phyloP scores from a whole-genome alignment of 2,888 invertebrate genomes.

The Nemurella pictetii region DNA sequence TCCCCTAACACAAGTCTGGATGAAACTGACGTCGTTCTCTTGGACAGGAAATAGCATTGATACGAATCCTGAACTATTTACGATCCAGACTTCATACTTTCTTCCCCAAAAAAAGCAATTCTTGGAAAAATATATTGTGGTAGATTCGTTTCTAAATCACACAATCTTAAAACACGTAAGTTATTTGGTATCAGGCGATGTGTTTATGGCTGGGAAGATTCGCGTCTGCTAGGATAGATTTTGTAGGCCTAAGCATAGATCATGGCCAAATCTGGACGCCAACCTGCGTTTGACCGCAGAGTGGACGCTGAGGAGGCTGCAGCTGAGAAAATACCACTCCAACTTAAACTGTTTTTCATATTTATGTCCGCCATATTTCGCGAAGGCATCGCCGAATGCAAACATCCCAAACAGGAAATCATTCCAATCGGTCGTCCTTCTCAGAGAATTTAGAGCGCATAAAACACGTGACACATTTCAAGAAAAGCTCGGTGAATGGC shows the following conservation, averaged over 20 bases:
- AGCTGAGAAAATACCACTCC: not conserved
- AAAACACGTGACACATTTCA: constrained; percentile 20
- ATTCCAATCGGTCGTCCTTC: not conserved
- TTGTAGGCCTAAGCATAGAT: not conserved
- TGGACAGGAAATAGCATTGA: constrained; percentile 30
- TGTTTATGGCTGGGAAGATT: not conserved
- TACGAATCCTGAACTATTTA: constrained; percentile 17
- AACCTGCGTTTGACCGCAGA: not conserved
- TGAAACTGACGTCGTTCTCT: not conserved
- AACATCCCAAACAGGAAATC: constrained; percentile 15
- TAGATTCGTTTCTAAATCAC: not conserved
- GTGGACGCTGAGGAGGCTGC: too few species aligned
- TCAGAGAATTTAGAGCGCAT: not conserved
- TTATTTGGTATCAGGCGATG: not conserved
- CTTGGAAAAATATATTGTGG: constrained; percentile 21
- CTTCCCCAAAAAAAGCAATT: constrained; percentile 18
- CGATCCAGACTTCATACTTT: not conserved
- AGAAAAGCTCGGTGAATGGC: constrained; percentile 11
- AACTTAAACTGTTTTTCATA: not conserved
- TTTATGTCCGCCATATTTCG: not conserved
- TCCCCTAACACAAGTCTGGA: constrained; percentile 1
- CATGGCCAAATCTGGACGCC: not conserved
- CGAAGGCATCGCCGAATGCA: not conserved
- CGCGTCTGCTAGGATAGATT: not conserved
- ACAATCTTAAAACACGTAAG: constrained; percentile 23